Evolutionary conservation across 2,113 vertebrate genomes (phyloP), one percentile per base, ranked within the genome.

Genomic region (Entomyzon cyanotis): DNA sequence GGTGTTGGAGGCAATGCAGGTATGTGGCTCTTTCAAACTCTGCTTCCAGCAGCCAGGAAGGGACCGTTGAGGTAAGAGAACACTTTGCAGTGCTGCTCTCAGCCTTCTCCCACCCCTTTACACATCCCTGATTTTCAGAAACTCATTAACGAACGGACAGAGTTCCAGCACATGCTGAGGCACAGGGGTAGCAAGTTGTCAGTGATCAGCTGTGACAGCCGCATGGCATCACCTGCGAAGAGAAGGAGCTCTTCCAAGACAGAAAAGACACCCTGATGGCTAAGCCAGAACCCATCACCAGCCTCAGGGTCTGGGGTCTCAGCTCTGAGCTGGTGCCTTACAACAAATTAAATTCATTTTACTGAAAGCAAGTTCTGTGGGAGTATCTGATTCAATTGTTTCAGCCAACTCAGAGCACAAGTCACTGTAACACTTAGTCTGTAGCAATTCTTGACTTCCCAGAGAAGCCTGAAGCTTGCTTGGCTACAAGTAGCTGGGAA

Each of bases 1-100:
- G 28, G 52, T 98, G 63, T 94, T 98, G 59, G 97, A 98, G 6
- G 89, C 92, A 17, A 58, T 98, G 92, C 98, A 98, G 97, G 98
- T 98, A 96, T 0, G 2, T 27, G 65, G 35, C 55, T 47, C 31
- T 15, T 13, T 9, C 12, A 1, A 23, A 24, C 42, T 23, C 47
- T 46, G n/a, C 68, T 86, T 9, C 67, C 22, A 63, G 64, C 60
- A 84, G 63, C 39, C 4, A 10, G 49, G 12, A 53, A 15, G 24
- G 59, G 39, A 8, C 25, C n/a, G 37, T 22, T 21, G 41, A 80
- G 64, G 5, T 7, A 10, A 41, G 41, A n/a, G 46, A 19, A 41
- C 24, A 3, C 49, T 21, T 4, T 10, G 41, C 60, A 39, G 47
- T 2, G 12, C 58, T 44, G 71, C 33, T 31, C 30, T 41, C 53